These are phyloP conservation scores for Edolisoma coerulescens DNA, from an alignment of 2,113 vertebrate species.

Conservation along the genomic window DNA sequence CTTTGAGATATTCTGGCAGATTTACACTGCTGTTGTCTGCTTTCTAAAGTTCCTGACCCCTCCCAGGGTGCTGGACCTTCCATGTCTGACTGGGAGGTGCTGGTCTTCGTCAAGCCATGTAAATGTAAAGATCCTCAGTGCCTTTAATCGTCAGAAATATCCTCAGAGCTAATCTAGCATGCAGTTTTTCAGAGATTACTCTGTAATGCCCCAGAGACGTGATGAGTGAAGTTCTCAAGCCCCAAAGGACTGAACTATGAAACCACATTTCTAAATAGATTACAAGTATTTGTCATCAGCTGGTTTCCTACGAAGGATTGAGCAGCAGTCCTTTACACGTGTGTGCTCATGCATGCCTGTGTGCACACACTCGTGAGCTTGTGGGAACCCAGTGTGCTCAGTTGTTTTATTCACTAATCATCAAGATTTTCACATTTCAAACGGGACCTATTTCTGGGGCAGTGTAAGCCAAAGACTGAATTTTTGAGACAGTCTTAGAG, in stretches of 20 bases:
- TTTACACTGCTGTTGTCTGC: not conserved
- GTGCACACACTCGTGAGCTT: not conserved
- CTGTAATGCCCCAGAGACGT: not conserved
- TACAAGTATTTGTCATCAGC: not conserved
- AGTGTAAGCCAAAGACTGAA: not conserved
- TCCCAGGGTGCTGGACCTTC: not conserved
- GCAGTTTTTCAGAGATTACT: not conserved
- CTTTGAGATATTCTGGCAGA: not conserved
- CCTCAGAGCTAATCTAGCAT: not conserved
- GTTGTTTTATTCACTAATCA: not conserved
- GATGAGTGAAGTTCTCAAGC: not conserved
- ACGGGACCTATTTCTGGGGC: not conserved
- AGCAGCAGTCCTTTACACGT: not conserved
- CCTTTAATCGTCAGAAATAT: not conserved
- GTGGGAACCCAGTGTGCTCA: not conserved
- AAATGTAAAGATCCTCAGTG: not conserved
- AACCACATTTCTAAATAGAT: constrained; percentile 1
- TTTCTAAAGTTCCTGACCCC: not conserved
- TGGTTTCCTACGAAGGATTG: not conserved
- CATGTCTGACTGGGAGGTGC: not conserved
- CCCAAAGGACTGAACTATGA: not conserved
- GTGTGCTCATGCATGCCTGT: not conserved
- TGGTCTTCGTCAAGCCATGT: not conserved
- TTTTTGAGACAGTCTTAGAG: constrained; percentile 23
- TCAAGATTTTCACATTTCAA: not conserved